These are phyloP conservation scores for Corythaixoides concolor DNA, from an alignment of 2,113 vertebrate genomes.

Conservation along the genomic window DNA sequence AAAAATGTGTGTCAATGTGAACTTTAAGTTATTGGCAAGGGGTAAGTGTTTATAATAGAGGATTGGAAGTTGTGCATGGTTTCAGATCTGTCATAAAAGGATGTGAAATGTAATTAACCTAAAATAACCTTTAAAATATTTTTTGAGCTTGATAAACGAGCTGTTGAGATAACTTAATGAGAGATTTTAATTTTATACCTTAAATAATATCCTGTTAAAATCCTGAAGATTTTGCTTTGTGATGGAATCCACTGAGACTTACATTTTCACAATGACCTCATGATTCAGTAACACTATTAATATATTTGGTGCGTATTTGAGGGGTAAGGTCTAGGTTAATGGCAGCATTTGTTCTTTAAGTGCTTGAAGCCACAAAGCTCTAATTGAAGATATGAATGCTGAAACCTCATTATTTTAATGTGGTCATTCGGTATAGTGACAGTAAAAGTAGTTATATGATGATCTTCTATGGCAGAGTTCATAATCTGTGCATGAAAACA, in stretches of 20 bases:
- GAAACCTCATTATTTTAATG: constrained; percentile 43
- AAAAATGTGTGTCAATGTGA: neutral
- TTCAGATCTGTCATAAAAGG: constrained; percentile 44
- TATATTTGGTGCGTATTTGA: constrained; percentile 11
- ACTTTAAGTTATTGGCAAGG: constrained; percentile 9
- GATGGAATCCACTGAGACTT: neutral
- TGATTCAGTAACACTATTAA: constrained; percentile 4
- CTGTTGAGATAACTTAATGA: constrained; percentile 41
- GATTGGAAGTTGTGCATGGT: neutral
- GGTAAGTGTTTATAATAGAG: neutral
- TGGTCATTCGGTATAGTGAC: neutral
- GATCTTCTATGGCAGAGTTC: neutral
- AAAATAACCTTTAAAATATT: constrained; percentile 62
- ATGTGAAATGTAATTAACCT: constrained; percentile 68
- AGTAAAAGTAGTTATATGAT: neutral
- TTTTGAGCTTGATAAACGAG: constrained; percentile 25
- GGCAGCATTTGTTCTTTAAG: constrained; percentile 48
- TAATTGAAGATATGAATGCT: constrained; percentile 38
- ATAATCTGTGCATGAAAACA: neutral
- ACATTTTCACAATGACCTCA: constrained; percentile 11
- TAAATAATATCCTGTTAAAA: constrained; percentile 63
- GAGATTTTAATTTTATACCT: constrained; percentile 48
- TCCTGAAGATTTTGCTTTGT: constrained; percentile 26
- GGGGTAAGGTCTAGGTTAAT: constrained; percentile 51
- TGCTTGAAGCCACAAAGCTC: constrained; percentile 21